phyloP scores from a whole-genome alignment of 2,113 vertebrate species.

The Calyptommatus sinebrachiatus region DNA sequence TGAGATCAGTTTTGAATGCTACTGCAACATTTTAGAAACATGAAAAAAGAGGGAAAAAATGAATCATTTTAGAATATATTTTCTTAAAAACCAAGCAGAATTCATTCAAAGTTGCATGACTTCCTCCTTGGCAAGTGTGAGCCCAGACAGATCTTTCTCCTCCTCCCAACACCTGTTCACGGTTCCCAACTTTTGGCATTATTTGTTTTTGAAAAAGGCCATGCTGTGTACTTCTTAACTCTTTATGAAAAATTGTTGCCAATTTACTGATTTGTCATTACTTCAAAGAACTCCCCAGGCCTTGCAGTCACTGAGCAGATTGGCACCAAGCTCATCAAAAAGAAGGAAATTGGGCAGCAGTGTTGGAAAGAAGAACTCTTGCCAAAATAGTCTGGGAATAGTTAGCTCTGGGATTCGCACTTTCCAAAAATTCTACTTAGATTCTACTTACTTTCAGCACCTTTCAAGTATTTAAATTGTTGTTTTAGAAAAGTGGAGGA shows the following conservation, averaged over 20 bases:
- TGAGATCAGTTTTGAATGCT: not conserved
- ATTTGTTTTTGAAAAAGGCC: conserved; percentile 5
- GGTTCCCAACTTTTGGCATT: not conserved
- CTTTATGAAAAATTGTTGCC: conserved; percentile 3
- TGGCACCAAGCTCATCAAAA: conserved; percentile 10
- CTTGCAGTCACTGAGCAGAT: not conserved
- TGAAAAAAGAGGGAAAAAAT: not conserved
- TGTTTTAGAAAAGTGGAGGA: no score
- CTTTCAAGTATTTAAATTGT: no score
- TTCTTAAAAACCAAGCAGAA: not conserved
- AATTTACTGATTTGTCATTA: conserved; percentile 8
- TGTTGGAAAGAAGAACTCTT: not conserved
- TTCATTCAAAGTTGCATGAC: not conserved
- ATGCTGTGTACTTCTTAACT: conserved; percentile 17
- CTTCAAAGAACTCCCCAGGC: not conserved
- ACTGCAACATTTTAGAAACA: not conserved
- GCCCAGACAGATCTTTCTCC: not conserved
- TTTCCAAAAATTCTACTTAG: not conserved
- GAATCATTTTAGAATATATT: not conserved
- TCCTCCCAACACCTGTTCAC: conserved; percentile 6
- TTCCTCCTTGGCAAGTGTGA: not conserved
- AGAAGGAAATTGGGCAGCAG: conserved; percentile 5
- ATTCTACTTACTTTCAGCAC: no score
- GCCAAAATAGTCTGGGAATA: not conserved
- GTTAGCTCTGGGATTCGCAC: not conserved